Evolutionary conservation across 2,888 invertebrate species (phyloP), one percentile per base, ranked within the genome.

Genomic region (Ophion slaviceki): DNA sequence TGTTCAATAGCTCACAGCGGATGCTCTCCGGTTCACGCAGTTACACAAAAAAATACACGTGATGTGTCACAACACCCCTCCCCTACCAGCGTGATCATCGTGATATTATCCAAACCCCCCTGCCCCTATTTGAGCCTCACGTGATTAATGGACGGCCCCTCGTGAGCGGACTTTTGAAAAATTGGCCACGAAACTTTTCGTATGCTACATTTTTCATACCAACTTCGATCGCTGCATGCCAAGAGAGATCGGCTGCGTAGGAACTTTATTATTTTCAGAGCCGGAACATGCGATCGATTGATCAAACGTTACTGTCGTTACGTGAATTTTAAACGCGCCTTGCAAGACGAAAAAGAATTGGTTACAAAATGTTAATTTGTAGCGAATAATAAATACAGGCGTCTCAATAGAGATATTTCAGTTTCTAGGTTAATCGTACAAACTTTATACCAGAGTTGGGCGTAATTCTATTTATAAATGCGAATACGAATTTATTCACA

Each of bases 361-460:
- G 2, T 17, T 66, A 68, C 36, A 36, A 68, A 68, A 68, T 40
- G 3, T 10, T 68, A 45, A 68, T 68, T 68, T 20, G 67, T 36
- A 40, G 36, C n/a, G 17, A 6, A 20, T 20, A 61, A 61, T 45
- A n/a, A 11, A 36, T 68, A 45, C 17, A 68, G 17, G 17, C 53
- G 20, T 24, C 20, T 61, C 10, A 61, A 61, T 20, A 61, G 2
- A 7, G 20, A 0, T 20, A 61, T 24, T 61, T 61, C 61, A 61
- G 2, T 61, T 8, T 20, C 20, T 61, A 61, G 4, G 11, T 10
- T 5, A 53, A 61, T 8, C 24, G 20, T 61, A 24, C 61, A 11
- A 8, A 14, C 17, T 53, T 53, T 59, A 2, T 59, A n/a, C 10
- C 7, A 7, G 20, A 20, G 14, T 59, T 59, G 14, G 24, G 24